Evolutionary conservation across 2,797 vertebrate genomes (phyloP).

Genomic region (Etheostoma perlongum): DNA sequence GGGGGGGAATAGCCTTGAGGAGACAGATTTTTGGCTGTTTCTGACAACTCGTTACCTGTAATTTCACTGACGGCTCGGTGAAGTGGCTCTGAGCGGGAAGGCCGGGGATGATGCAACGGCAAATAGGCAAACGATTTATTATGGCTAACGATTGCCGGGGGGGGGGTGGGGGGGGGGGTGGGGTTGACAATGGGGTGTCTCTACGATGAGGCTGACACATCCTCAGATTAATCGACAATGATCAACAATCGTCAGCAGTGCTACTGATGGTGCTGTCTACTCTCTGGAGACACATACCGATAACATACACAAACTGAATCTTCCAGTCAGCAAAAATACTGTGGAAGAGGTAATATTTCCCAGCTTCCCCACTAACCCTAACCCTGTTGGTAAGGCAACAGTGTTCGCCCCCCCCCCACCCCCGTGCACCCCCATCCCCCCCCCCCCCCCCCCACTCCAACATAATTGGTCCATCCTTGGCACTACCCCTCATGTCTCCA

Average conservation of each 20-base stretch:
- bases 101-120: conserved; percentile 71
- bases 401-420: conserved; percentile 54
- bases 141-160: conserved; percentile 78
- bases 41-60: conserved; percentile 89
- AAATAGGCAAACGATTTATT: conserved; percentile 79
- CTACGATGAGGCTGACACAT: conserved; percentile 49
- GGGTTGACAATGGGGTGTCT: conserved; percentile 76
- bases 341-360: conserved; percentile 1
- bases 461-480: conserved; percentile 82
- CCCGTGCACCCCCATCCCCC: conserved; percentile 29
- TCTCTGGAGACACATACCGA: conserved; percentile 1
- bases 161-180: conserved; percentile 32
- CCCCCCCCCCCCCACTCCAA: conserved; percentile 42
- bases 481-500: conserved; percentile 78
- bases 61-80: conserved; percentile 85
- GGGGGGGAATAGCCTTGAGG: conserved; percentile 74
- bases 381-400: not conserved
- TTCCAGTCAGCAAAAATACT: conserved; percentile 1
- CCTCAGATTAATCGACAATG: conserved; percentile 20
- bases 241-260: too few species aligned
- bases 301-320: not conserved
- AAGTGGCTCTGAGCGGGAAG: conserved; percentile 74
- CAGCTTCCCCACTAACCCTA: too few species aligned
- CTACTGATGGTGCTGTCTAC: not conserved
- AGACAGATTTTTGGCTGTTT: conserved; percentile 75